phyloP scores from a whole-genome alignment of 37 sponge, comb jelly and placozoan species.

The Axinella damicornis region DNA sequence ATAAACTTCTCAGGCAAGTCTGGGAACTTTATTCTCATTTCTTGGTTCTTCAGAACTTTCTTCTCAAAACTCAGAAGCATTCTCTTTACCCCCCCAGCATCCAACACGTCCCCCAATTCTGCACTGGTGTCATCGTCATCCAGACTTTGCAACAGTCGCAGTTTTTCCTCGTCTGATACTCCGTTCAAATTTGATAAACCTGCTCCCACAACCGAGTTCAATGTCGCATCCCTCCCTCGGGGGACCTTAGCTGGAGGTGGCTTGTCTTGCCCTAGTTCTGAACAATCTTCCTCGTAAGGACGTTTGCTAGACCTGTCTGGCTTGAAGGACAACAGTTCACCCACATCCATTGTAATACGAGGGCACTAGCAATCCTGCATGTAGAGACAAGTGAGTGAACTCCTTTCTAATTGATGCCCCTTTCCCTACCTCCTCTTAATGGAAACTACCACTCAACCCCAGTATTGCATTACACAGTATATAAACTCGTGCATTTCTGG shows the following conservation, averaged over 20 bases:
- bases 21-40: slow-evolving; percentile 94
- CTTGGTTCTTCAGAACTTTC: slow-evolving; percentile 91
- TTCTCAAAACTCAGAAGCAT: slow-evolving; percentile 95
- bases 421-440: no score
- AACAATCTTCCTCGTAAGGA: slow-evolving; percentile 32
- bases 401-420: no score
- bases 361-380: no score
- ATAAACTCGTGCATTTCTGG: no score
- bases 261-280: slow-evolving; percentile 10
- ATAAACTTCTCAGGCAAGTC: slow-evolving; percentile 95
- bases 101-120: slow-evolving; percentile 71
- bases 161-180: slow-evolving; percentile 79
- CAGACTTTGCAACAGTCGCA: slow-evolving; percentile 69
- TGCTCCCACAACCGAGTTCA: background rate
- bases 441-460: no score
- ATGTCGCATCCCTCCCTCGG: background rate
- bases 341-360: slow-evolving; percentile 52
- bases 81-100: slow-evolving; percentile 76
- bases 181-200: slow-evolving; percentile 26
- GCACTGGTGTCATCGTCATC: slow-evolving; percentile 74
- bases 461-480: no score
- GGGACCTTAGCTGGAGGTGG: background rate
- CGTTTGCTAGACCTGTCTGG: slow-evolving; percentile 41
- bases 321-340: slow-evolving; percentile 70
- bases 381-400: no score